Conservation (phyloP, 1,140 invertebrate genomes). For the Drosophila sulfurigaster region DNA sequence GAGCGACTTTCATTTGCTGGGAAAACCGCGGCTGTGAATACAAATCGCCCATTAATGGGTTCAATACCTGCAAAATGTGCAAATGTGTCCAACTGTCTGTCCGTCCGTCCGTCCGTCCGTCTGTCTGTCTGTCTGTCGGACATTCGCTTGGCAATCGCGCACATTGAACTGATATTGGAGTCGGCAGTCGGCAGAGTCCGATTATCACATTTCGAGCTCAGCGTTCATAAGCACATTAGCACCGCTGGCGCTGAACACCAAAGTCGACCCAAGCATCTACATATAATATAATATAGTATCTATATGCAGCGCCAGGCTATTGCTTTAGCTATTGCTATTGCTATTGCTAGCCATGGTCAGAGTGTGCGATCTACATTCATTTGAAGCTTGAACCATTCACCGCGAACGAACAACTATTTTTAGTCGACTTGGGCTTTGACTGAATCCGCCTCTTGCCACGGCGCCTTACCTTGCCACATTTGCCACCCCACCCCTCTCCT, state of each 20-base stretch:
- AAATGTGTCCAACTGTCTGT: constrained; percentile 36
- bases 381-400: constrained; percentile 60
- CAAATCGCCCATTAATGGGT: constrained; percentile 70
- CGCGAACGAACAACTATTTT: constrained; percentile 47
- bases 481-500: neutral
- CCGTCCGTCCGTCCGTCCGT: neutral
- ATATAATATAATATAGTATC: neutral
- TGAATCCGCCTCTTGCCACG: constrained; percentile 55
- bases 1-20: constrained; percentile 52
- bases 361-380: constrained; percentile 69
- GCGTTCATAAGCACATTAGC: constrained; percentile 80
- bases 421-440: constrained; percentile 50
- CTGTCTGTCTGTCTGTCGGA: constrained; percentile 9
- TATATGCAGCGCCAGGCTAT: constrained; percentile 8
- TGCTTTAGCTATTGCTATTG: too few relatives aligned
- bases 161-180: constrained; percentile 53
- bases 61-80: constrained; percentile 76
- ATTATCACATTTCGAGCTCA: constrained; percentile 75
- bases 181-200: constrained; percentile 33
- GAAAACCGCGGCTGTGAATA: constrained; percentile 40
- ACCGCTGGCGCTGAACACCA: constrained; percentile 70
- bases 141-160: constrained; percentile 39
- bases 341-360: constrained; percentile 24
- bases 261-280: neutral
- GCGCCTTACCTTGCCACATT: constrained; percentile 47